Conservation (phyloP, 2,888 invertebrate genomes). For the Harmothoe impar region DNA sequence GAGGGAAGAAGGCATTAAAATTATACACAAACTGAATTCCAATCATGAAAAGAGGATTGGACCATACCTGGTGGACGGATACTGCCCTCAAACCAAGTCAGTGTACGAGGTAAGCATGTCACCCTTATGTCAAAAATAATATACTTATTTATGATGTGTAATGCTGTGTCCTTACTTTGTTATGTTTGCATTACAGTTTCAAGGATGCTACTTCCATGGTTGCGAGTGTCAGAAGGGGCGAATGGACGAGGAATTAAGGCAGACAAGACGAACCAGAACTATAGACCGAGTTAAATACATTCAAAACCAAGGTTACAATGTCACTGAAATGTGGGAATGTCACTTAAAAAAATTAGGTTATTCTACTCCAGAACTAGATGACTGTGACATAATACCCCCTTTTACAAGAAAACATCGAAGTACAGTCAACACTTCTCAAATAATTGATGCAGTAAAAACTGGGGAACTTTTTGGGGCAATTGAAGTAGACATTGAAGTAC, state of each 20-base stretch:
- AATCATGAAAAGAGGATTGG: not conserved
- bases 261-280: not conserved
- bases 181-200: too few relatives aligned
- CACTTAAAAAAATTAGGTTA: not conserved
- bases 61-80: not conserved
- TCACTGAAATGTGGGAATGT: not conserved
- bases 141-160: too few relatives aligned
- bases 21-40: not conserved
- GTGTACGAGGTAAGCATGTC: not conserved
- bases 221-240: not conserved
- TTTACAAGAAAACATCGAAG: not conserved
- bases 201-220: not conserved
- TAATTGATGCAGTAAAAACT: not conserved
- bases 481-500: not conserved
- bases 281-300: not conserved
- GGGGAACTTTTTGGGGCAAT: too few relatives aligned
- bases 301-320: not conserved
- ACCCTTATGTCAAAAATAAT: too few relatives aligned
- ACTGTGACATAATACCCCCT: not conserved
- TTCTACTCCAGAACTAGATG: not conserved
- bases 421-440: not conserved
- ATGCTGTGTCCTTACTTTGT: too few relatives aligned
- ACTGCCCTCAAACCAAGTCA: not conserved
- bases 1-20: not conserved
- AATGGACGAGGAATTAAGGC: not conserved